A percentile compares a stretch with the other conserved stretches of the same genome.
These are phyloP conservation scores for Sicus ferrugineus DNA, from an alignment of 2,888 invertebrate species.

Conservation along the genomic window DNA sequence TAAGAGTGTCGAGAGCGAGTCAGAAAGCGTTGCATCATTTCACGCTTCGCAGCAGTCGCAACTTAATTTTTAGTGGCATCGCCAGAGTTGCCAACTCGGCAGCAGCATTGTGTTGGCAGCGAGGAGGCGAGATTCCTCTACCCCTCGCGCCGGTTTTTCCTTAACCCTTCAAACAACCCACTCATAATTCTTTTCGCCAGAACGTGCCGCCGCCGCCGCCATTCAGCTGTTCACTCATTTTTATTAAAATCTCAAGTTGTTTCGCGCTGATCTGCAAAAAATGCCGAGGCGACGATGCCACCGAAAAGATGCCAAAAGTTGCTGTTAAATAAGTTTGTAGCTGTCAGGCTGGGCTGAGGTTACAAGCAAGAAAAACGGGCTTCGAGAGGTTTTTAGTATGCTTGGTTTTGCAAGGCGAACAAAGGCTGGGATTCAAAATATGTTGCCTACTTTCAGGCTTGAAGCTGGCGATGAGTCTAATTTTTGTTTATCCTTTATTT, in stretches of 20 bases:
- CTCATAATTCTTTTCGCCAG: slow-evolving; percentile 24
- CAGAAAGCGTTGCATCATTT: slow-evolving; percentile 26
- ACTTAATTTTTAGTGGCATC: slow-evolving; percentile 32
- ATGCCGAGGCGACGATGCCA: background rate
- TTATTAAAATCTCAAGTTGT: slow-evolving; percentile 18
- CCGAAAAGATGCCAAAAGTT: slow-evolving; percentile 18
- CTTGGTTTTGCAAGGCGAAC: too few relatives aligned
- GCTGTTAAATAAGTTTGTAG: slow-evolving; percentile 16
- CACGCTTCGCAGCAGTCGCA: slow-evolving; percentile 23
- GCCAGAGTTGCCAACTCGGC: slow-evolving; percentile 9
- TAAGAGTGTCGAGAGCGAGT: background rate
- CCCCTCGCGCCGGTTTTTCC: too few relatives aligned
- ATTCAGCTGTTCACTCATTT: background rate
- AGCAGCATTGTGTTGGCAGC: slow-evolving; percentile 28
- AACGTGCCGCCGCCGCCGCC: background rate
- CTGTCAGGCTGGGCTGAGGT: background rate
- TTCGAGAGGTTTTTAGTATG: too few relatives aligned
- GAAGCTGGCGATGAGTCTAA: too few relatives aligned
- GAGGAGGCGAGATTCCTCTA: background rate
- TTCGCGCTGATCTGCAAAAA: slow-evolving; percentile 17
- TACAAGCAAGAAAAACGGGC: too few relatives aligned
- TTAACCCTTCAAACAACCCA: background rate
- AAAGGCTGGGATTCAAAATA: too few relatives aligned
- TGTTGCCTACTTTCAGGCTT: too few relatives aligned
- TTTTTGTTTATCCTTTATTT: too few relatives aligned